Percentiles rank a stretch among this genome's conserved stretches.
These are phyloP conservation scores for Nesospiza acunhae DNA, from an alignment of 2,113 vertebrate species.

Conservation along the genomic window DNA sequence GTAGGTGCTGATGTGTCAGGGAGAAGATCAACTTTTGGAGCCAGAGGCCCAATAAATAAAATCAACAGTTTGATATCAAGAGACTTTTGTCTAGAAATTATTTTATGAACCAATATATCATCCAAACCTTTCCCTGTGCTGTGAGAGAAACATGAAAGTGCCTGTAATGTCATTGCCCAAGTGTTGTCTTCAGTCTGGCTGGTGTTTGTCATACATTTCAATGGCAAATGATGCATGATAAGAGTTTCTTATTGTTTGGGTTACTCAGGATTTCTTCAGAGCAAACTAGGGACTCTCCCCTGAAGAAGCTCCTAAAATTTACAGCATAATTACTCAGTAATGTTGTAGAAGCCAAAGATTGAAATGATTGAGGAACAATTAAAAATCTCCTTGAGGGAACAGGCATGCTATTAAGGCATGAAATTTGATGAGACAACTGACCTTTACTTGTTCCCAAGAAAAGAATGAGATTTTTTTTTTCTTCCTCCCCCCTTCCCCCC, in stretches of 20 bases:
- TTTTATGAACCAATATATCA: background rate
- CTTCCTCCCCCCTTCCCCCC: no score
- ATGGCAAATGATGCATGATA: background rate
- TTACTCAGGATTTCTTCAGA: conserved; percentile 5
- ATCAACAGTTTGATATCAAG: background rate
- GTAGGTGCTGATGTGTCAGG: background rate
- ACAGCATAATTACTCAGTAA: background rate
- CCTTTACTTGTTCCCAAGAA: conserved; percentile 27
- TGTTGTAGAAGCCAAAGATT: background rate
- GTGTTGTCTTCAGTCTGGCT: background rate
- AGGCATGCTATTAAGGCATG: background rate
- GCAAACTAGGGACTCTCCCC: background rate
- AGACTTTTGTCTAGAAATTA: background rate
- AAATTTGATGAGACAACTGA: conserved; percentile 25
- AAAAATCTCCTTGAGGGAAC: background rate
- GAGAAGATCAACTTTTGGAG: background rate
- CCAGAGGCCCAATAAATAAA: background rate
- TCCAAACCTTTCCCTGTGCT: background rate
- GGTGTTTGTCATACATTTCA: background rate
- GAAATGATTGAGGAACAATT: background rate
- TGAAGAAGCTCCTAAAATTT: background rate
- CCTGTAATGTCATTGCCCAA: rapidly evolving
- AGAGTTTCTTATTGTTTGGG: background rate
- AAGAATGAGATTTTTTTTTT: background rate
- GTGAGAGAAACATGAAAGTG: background rate